Base-by-base conservation (phyloP, 2,797 vertebrate species). In the Pangasius sanitwongsei region DNA sequence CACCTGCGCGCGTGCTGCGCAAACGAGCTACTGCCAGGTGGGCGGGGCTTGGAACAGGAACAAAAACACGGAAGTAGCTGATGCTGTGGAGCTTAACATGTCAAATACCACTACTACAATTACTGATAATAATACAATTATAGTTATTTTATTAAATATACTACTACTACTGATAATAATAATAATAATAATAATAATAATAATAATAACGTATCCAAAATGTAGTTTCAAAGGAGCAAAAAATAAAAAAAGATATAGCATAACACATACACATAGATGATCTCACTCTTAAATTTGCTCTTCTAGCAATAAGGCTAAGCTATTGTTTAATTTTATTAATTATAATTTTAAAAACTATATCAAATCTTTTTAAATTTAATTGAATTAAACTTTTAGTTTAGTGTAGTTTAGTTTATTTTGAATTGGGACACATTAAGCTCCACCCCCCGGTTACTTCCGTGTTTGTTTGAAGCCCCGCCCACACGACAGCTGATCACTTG, bases 1-100 rank as follows among this genome's bases (percentile, higher is more conserved):
- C 89, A 91, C 89, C 91, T 91, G 91, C 44, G 7, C 84, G 25
- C 59, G 11, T 7, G 23, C 25, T 53, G 63, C 44, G 70, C 4
- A n/a, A 78, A 31, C 28, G 82, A 67, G 12, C 41, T 25, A 57
- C 48, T 37, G 50, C 37, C 84, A 69, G 6, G 57, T 84, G 83
- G 83, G 83, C 83, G 83, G 61, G 44, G 83, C 41, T 67, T 67
- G 28, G 23, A 84, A 67, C 6, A 25, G 41, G 61, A 84, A 84
- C 61, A 67, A 67, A 84, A 84, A 84, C 83, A 84, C 83, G 83
- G 83, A 84, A 84, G 63, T 67, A 44, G 28, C 63, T 12, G 59
- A 7, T 50, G 50, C 59, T 41, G 63, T 31, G 83, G 83, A 31
- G 41, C 61, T 20, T 31, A 37, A 41, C 55, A 37, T 57, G 6